Evolutionary conservation across 2,888 invertebrate species (phyloP).

Genomic region (Melangyna quadrimaculata): DNA sequence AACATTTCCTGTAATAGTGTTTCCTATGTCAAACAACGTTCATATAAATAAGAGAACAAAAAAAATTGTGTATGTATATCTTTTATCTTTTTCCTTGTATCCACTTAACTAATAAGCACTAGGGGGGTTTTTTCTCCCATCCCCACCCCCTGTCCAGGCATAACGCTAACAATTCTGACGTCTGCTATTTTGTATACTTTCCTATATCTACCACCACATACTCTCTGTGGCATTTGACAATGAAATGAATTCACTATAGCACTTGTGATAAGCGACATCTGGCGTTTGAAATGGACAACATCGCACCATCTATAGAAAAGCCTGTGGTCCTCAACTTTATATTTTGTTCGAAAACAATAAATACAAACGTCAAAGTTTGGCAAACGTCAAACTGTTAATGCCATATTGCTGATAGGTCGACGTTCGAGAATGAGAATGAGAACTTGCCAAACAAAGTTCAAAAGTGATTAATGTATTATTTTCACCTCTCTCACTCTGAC

Average conservation of each 20-base stretch:
- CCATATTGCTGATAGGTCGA: background rate
- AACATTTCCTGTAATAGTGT: conserved; percentile 66
- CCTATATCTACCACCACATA: too few relatives aligned
- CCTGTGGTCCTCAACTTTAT: conserved; percentile 33
- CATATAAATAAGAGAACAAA: background rate
- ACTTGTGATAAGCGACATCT: conserved; percentile 52
- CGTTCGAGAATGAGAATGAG: background rate
- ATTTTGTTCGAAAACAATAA: background rate
- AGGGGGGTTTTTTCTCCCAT: conserved; percentile 4
- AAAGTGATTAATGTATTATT: conserved; percentile 65
- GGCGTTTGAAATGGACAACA: conserved; percentile 56
- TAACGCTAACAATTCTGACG: too few relatives aligned
- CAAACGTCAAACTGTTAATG: conserved; percentile 45
- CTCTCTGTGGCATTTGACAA: background rate
- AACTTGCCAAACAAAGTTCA: conserved; percentile 20
- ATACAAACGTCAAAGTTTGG: conserved; percentile 36
- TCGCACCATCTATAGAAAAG: background rate
- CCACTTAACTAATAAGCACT: conserved; percentile 59
- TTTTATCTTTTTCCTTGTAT: conserved; percentile 46
- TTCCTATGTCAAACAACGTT: conserved; percentile 46
- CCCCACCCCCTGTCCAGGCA: background rate
- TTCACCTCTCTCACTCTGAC: conserved; percentile 8
- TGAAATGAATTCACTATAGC: conserved; percentile 41
- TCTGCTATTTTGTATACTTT: too few relatives aligned
- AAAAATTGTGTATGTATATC: conserved; percentile 37